Conservation (phyloP, 2,797 vertebrate genomes). For the Anabacerthia variegaticeps region DNA sequence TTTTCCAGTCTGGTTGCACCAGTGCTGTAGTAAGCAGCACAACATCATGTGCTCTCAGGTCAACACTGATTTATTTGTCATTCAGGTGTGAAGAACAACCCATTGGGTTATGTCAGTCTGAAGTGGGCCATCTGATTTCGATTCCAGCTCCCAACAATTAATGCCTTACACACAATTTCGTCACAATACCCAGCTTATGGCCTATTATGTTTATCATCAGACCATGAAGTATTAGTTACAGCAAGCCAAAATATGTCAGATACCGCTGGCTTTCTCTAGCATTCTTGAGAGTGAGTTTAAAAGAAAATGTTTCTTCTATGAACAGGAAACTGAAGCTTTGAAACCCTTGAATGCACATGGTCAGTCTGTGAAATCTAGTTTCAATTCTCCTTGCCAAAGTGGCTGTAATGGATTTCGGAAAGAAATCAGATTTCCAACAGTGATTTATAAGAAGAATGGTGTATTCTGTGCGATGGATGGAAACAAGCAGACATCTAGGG, state of each 20-base stretch:
- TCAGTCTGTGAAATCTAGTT: conserved; percentile 20
- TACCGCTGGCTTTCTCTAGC: conserved; percentile 26
- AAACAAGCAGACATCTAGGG: background rate
- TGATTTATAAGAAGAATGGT: background rate
- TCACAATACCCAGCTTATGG: conserved; percentile 4
- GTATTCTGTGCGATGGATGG: background rate
- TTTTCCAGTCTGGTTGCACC: accelerated
- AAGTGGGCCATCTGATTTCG: conserved; percentile 27
- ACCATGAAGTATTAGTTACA: conserved; percentile 59
- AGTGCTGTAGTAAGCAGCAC: background rate
- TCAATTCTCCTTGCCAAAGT: background rate
- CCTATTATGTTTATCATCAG: conserved; percentile 63
- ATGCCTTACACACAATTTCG: background rate
- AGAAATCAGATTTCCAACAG: conserved; percentile 1
- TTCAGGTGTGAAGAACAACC: conserved; percentile 16
- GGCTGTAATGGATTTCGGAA: conserved; percentile 7
- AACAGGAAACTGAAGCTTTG: conserved; percentile 30
- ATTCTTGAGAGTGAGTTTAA: conserved; percentile 5
- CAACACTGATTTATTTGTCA: background rate
- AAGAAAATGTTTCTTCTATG: conserved; percentile 25
- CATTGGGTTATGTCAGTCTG: background rate
- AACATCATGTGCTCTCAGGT: background rate
- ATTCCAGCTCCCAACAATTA: conserved; percentile 31
- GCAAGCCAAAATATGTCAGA: conserved; percentile 61
- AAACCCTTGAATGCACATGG: conserved; percentile 18